Evolutionary conservation across 2,888 invertebrate species (phyloP).

Genomic region (Reticulitermes lucifugus): DNA sequence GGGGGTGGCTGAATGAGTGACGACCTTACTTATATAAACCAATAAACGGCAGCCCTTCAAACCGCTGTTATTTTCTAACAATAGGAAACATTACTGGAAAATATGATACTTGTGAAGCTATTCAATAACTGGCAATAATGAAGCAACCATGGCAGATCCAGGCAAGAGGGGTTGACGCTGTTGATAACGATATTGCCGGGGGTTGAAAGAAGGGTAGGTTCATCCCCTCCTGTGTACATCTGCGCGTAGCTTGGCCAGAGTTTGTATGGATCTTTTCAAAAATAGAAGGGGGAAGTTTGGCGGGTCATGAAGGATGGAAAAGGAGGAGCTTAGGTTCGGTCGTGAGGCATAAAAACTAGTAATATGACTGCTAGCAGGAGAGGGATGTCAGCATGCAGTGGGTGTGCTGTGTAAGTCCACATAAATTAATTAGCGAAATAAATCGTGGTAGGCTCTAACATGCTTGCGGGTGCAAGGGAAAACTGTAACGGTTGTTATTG

Average conservation of each 20-base stretch:
- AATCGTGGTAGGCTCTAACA: neutral
- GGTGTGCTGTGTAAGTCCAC: neutral
- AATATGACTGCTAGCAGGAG: neutral
- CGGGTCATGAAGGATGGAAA: neutral
- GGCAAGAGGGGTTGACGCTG: neutral
- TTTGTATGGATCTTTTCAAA: neutral
- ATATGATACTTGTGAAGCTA: constrained; percentile 11
- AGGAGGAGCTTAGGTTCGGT: neutral
- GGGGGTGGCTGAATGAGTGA: neutral
- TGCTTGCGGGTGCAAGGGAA: neutral
- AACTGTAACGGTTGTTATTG: neutral
- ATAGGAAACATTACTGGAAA: neutral
- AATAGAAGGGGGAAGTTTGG: neutral
- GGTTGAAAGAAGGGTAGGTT: neutral
- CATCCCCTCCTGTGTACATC: constrained; percentile 25
- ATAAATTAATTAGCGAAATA: constrained; percentile 19
- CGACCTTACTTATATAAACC: neutral
- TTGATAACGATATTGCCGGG: neutral
- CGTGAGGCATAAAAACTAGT: neutral
- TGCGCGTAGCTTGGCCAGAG: neutral
- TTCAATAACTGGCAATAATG: constrained; percentile 22
- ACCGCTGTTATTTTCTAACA: neutral
- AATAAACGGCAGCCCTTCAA: neutral
- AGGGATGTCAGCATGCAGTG: neutral
- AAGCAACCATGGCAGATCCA: neutral